A percentile compares a stretch with the other conserved stretches of the same genome.
These are phyloP conservation scores for Drosophila elegans DNA, from an alignment of 1,140 invertebrate species.

Conservation along the genomic window DNA sequence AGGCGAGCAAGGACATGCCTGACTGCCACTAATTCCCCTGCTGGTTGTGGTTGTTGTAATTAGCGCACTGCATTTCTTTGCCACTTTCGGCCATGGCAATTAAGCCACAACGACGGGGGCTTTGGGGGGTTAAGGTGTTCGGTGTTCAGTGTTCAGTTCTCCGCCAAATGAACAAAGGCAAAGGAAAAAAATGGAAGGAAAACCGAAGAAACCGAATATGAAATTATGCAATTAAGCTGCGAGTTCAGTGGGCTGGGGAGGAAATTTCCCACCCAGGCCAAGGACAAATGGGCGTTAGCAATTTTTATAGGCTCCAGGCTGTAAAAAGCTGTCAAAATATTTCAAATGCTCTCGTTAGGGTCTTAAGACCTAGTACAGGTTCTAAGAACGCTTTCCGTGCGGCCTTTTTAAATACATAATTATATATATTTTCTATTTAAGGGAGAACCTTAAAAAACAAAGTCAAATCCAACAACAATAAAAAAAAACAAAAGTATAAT, in stretches of 20 bases:
- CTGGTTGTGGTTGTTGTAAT: conserved; percentile 73
- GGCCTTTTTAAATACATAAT: too few relatives aligned
- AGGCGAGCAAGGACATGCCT: conserved; percentile 46
- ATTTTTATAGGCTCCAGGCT: background rate
- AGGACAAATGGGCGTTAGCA: conserved; percentile 39
- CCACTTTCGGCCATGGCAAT: conserved; percentile 80
- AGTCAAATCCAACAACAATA: too few relatives aligned
- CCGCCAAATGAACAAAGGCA: conserved; percentile 36
- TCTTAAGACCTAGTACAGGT: too few relatives aligned
- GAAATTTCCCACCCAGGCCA: conserved; percentile 19
- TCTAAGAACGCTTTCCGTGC: too few relatives aligned
- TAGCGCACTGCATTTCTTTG: conserved; percentile 80
- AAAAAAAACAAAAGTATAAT: too few relatives aligned
- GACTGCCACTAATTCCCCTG: conserved; percentile 28
- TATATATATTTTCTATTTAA: too few relatives aligned
- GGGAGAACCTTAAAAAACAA: too few relatives aligned
- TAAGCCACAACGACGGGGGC: conserved; percentile 46
- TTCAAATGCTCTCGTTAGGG: background rate
- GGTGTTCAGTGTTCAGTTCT: background rate
- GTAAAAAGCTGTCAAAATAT: conserved; percentile 1
- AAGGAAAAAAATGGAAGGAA: conserved; percentile 14
- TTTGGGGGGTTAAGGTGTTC: background rate
- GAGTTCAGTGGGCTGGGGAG: background rate
- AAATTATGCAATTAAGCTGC: conserved; percentile 71
- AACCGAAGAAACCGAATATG: conserved; percentile 55